Percentiles rank a stretch among this genome's conserved stretches.
These are phyloP conservation scores for Chionoecetes opilio DNA, from an alignment of 1,140 invertebrate species.

Conservation along the genomic window DNA sequence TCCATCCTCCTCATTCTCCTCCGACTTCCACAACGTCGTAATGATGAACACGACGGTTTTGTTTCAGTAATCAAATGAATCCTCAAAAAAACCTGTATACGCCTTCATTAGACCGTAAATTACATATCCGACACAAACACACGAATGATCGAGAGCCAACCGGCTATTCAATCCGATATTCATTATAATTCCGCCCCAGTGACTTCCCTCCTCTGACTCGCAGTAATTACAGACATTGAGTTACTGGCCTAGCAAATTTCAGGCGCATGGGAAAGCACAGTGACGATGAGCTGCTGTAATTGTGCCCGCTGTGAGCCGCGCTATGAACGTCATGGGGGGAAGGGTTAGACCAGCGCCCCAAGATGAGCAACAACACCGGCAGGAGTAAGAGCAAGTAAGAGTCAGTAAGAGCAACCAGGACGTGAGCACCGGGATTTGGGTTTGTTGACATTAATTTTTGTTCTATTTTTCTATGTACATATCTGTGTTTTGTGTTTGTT, in stretches of 20 bases:
- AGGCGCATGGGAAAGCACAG: not conserved
- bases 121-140: conserved; percentile 22
- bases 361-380: not conserved
- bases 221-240: conserved; percentile 49
- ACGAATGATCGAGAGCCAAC: conserved; percentile 45
- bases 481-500: no score
- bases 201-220: conserved; percentile 23
- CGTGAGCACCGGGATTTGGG: no score
- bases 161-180: conserved; percentile 48
- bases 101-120: conserved; percentile 47
- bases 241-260: conserved; percentile 3
- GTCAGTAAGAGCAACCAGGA: not conserved
- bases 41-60: conserved; percentile 34
- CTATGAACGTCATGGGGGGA: not conserved
- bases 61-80: conserved; percentile 45
- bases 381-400: not conserved
- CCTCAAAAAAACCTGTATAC: not conserved
- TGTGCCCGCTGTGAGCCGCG: not conserved
- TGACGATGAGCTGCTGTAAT: not conserved
- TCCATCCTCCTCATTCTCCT: not conserved
- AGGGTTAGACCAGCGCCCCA: not conserved
- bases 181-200: conserved; percentile 49
- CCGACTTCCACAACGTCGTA: not conserved
- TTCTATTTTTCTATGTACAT: no score
- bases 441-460: no score